Conservation (phyloP, 2,888 invertebrate species). For the Mylabris sibirica region DNA sequence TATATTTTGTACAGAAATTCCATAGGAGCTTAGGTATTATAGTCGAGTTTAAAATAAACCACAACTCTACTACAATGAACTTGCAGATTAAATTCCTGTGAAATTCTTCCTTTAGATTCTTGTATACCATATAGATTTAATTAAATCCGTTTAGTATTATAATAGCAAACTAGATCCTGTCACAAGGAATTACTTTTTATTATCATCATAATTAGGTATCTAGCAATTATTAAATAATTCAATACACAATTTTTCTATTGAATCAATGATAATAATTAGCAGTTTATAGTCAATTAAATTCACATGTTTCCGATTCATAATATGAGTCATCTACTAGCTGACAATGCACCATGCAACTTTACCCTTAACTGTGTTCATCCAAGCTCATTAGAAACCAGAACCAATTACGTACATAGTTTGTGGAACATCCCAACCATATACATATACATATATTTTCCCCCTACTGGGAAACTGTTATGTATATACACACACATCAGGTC, state of each 20-base stretch:
- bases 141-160: conserved; percentile 20
- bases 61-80: conserved; percentile 27
- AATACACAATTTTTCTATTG: background rate
- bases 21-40: conserved; percentile 22
- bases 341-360: conserved; percentile 31
- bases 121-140: conserved; percentile 32
- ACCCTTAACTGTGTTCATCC: conserved; percentile 24
- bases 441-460: conserved; percentile 12
- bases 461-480: conserved; percentile 2
- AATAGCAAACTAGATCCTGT: background rate
- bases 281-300: conserved; percentile 30
- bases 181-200: background rate
- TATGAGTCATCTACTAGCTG: conserved; percentile 34
- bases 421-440: conserved; percentile 16
- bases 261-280: background rate
- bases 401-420: conserved; percentile 32
- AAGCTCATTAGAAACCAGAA: conserved; percentile 34
- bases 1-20: background rate
- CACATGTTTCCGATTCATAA: conserved; percentile 18
- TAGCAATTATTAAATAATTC: background rate
- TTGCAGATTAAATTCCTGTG: conserved; percentile 34
- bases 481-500: background rate
- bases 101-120: conserved; percentile 30
- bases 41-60: conserved; percentile 29
- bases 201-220: background rate